phyloP scores from a whole-genome alignment of 2,888 invertebrate genomes.

The Anodontia alba region DNA sequence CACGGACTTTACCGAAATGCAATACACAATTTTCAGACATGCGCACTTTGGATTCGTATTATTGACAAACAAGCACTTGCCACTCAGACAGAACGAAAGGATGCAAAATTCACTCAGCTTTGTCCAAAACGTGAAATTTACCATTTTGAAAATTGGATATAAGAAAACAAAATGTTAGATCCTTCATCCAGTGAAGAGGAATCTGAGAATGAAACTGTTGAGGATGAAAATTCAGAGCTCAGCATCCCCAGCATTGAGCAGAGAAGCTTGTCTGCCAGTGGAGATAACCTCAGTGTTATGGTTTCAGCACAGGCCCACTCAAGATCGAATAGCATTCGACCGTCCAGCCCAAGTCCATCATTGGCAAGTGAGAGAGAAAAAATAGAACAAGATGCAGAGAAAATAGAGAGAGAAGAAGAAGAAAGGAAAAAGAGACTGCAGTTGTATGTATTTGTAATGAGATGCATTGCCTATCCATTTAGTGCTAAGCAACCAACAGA shows the following conservation, averaged over 20 bases:
- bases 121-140: not conserved
- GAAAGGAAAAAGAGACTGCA: conserved; percentile 97
- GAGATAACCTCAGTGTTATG: conserved; percentile 82
- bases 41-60: not conserved
- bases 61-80: conserved; percentile 22
- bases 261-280: conserved; percentile 84
- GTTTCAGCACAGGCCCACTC: conserved; percentile 74
- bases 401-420: conserved; percentile 98
- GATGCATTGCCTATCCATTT: conserved; percentile 99
- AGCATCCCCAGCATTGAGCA: conserved; percentile 83
- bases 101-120: conserved; percentile 4
- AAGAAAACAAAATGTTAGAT: conserved; percentile 91
- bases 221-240: conserved; percentile 86
- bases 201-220: conserved; percentile 92
- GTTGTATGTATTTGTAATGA: conserved; percentile 98
- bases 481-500: conserved; percentile 99
- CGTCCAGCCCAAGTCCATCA: conserved; percentile 96
- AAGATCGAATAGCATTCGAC: conserved; percentile 88
- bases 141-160: not conserved
- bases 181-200: conserved; percentile 98
- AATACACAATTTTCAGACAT: conserved; percentile 14
- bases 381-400: conserved; percentile 88
- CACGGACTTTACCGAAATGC: conserved; percentile 32
- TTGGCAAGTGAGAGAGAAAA: conserved; percentile 92
- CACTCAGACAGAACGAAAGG: conserved; percentile 2